Conservation (phyloP, 2,888 invertebrate genomes). For the Melitaea athalia region DNA sequence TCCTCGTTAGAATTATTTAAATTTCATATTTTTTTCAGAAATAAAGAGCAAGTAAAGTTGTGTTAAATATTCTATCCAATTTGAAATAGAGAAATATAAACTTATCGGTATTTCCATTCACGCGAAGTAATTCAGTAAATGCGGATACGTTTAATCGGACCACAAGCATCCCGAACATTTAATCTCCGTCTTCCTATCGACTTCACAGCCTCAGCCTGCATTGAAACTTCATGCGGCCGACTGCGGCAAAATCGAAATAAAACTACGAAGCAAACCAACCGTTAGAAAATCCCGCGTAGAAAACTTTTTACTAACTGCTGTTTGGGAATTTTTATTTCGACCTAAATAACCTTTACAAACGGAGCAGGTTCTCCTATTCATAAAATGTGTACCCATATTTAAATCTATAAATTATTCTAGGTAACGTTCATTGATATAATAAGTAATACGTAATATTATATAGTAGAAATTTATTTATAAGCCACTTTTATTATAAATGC, state of each 20-base stretch:
- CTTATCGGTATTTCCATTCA: not conserved
- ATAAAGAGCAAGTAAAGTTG: not conserved
- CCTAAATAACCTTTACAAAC: slow-evolving; percentile 6
- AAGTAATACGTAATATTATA: too few species aligned
- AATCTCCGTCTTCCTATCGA: slow-evolving; percentile 38
- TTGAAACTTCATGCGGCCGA: slow-evolving; percentile 38
- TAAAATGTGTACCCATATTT: too few species aligned
- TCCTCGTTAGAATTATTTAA: too few species aligned
- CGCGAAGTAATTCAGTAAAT: slow-evolving; percentile 24
- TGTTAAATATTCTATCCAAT: not conserved
- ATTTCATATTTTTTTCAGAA: too few species aligned
- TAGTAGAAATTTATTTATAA: too few species aligned
- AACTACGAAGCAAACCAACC: slow-evolving; percentile 37
- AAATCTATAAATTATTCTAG: too few species aligned
- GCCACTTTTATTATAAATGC: too few species aligned
- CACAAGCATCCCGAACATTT: slow-evolving; percentile 32
- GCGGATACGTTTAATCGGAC: slow-evolving; percentile 31
- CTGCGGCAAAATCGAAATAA: slow-evolving; percentile 40
- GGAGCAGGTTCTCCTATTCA: slow-evolving; percentile 2
- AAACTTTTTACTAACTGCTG: slow-evolving; percentile 24
- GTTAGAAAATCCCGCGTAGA: slow-evolving; percentile 33
- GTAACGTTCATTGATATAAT: too few species aligned
- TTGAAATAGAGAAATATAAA: slow-evolving; percentile 1
- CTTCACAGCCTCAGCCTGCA: slow-evolving; percentile 29
- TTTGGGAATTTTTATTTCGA: slow-evolving; percentile 16